Base-by-base conservation (phyloP, 2,888 invertebrate genomes). In the Leptopterna dolabrata region DNA sequence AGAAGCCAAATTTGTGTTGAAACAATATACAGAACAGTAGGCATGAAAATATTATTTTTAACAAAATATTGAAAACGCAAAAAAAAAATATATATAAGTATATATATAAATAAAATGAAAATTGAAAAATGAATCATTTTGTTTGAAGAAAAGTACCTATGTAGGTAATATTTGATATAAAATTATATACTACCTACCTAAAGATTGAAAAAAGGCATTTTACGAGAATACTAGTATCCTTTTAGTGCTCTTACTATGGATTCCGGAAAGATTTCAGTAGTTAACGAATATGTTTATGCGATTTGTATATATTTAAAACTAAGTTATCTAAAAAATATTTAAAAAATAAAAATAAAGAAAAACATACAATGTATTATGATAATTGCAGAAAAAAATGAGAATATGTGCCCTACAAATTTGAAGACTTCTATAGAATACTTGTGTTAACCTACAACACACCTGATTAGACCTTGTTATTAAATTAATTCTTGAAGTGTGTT, bases 401-500 rank as follows among this genome's bases (percentile, higher is more conserved):
- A 36, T 29, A 73, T 73, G 73, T 73, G 73, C 73, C 73, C 73
- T 73, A 73, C n/a, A 73, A 73, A 73, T 73, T 41, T n/a, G 73
- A 73, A 73, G 73, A 73, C 73, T 73, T 73, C 73, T 73, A 73
- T 73, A 30, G 71, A 41, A 73, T 63, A 63, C 24, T 36, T 73
- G 73, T 36, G 73, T 73, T 73, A 41, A n/a, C 6, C 36, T 73
- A 36, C 16, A 73, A 73, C 36, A 73, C 30, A 36, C 30, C 36
- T 16, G 41, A 73, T 73, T 73, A 73, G 73, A 73, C 73, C 73
- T 73, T 73, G 73, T 73, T 73, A 73, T 73, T 63, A 30, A 73
- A 73, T 73, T 73, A 30, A 30, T 73, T 73, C 73, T 63, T 63
- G 73, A 73, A 73, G 73, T 73, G 73, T 73, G 73, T 73, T 73